Conservation (phyloP, 1,140 invertebrate genomes). For the Lycorma delicatula region DNA sequence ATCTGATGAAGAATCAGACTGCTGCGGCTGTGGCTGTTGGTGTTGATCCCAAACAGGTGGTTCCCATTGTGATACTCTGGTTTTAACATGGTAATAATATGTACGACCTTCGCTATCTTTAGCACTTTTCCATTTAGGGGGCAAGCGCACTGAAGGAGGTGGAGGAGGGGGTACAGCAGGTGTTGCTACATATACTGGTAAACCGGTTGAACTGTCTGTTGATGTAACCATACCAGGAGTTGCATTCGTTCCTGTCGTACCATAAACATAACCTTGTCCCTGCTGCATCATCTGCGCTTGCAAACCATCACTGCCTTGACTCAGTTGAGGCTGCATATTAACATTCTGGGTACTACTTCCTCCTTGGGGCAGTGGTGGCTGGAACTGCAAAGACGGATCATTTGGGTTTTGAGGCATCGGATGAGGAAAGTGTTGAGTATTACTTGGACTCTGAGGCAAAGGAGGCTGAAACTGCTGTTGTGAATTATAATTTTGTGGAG, state of each 20-base stretch:
- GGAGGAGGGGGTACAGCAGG: slow-evolving; percentile 25
- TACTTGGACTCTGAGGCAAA: neutral
- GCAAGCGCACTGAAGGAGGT: slow-evolving; percentile 55
- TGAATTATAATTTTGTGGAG: slow-evolving; percentile 17
- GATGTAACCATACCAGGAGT: neutral
- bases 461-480: slow-evolving; percentile 6
- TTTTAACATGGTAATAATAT: slow-evolving; percentile 86
- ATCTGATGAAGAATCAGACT: slow-evolving; percentile 33
- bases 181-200: too few species aligned
- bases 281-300: too few species aligned
- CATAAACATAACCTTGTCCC: too few species aligned
- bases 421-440: neutral
- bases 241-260: too few species aligned
- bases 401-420: neutral
- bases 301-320: too few species aligned
- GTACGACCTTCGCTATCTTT: slow-evolving; percentile 68
- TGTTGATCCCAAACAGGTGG: slow-evolving; percentile 53
- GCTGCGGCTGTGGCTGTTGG: slow-evolving; percentile 35
- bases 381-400: neutral
- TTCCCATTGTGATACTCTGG: slow-evolving; percentile 79
- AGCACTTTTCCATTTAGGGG: slow-evolving; percentile 79
- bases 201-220: neutral
- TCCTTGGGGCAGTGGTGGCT: neutral
- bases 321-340: too few species aligned
- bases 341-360: too few species aligned